Base-by-base conservation (phyloP, 2,113 vertebrate genomes). In the Toxotes chatareus region DNA sequence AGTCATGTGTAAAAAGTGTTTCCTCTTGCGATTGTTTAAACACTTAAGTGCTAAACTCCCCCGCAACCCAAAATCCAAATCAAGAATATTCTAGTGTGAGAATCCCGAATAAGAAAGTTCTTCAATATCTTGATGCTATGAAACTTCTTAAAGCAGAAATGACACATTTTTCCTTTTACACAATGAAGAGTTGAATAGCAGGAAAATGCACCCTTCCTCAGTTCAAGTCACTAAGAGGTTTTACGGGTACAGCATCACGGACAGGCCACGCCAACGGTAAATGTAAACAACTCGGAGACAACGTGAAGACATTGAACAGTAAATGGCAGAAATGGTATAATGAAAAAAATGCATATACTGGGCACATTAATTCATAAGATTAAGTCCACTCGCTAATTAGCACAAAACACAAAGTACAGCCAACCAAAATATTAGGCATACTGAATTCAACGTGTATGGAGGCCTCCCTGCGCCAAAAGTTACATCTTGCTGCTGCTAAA, bases 41-140 rank as follows among this genome's bases (percentile, higher is more conserved):
- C 31, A 51, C 65, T 40, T 23, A 40, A 8, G 7, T 47, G 31
- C 27, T 64, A 55, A 72, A 79, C 57, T 46, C 61, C 17, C 61
- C 14, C 27, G 1, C 47, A 65, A 56, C 23, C 34, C 3, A 19
- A 27, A 53, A 64, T 65, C 23, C 16, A 53, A 40, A 75, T 56
- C 5, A 21, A 19, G 7, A 49, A 40, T 38, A 53, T 66, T 17
- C 21, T 27, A 17, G 23, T 44, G 60, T 21, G 32, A 64, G 32
- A 64, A 12, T 23, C 60, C 36, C 32, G 16, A 17, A 44, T 3
- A 27, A n/a, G 14, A 16, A 34, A 46, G 17, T 51, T 4, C 17
- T 55, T 51, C 17, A n/a, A 34, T 13, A 14, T 23, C 32, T 44
- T 17, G 7, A 66, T 5, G 7, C 62, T n/a, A 10, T 62, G 9